Evolutionary conservation across 2,797 vertebrate species (phyloP).

Genomic region (Takifugu rubripes): DNA sequence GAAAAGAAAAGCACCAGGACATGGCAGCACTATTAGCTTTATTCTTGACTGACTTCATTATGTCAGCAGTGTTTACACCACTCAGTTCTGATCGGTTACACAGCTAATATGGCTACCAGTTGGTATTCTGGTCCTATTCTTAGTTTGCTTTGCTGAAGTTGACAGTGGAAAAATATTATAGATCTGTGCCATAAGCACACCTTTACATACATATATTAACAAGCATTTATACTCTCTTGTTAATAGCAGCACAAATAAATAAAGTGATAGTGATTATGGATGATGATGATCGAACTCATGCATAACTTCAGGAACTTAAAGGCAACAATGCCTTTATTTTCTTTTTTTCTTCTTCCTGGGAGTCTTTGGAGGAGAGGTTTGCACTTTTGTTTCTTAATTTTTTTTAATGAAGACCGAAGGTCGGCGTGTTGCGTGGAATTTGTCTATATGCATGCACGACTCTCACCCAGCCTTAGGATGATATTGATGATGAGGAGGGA

Average conservation of each 20-base stretch:
- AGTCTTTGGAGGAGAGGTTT: constrained; percentile 60
- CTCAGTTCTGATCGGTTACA: not conserved
- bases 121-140: constrained; percentile 19
- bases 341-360: constrained; percentile 43
- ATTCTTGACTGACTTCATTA: not conserved
- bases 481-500: no score
- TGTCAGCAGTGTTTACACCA: not conserved
- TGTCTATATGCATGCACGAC: constrained; percentile 13
- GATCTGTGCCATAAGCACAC: not conserved
- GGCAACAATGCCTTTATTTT: constrained; percentile 29
- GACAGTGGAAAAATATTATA: not conserved
- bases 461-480: no score
- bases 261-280: constrained; percentile 34
- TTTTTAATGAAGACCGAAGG: constrained; percentile 4
- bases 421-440: not conserved
- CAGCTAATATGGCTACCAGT: constrained; percentile 10
- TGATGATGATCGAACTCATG: constrained; percentile 49
- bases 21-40: no score
- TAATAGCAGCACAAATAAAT: constrained; percentile 21
- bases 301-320: constrained; percentile 42
- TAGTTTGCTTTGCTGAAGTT: constrained; percentile 7
- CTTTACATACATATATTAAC: not conserved
- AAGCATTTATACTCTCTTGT: not conserved
- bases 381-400: constrained; percentile 65
- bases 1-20: no score